These are phyloP conservation scores for Argyresthia albistria DNA, from an alignment of 2,888 invertebrate species.

Conservation along the genomic window DNA sequence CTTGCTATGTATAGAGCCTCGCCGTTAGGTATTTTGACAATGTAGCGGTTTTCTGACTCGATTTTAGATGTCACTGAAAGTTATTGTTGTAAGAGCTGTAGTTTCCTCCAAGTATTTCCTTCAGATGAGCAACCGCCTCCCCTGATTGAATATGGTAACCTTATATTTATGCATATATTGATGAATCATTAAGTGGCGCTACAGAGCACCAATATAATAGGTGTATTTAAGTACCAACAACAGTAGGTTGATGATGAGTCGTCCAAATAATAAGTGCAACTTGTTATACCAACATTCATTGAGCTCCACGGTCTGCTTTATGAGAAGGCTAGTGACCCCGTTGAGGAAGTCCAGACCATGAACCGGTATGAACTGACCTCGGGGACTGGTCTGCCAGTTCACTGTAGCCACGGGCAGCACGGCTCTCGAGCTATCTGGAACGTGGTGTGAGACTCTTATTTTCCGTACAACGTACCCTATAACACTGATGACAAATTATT, in stretches of 20 bases:
- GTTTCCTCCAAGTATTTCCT: too few relatives aligned
- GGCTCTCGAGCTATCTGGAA: conserved; percentile 41
- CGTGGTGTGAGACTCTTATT: neutral
- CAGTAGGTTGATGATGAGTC: too few relatives aligned
- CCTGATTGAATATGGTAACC: too few relatives aligned
- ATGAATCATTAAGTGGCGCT: too few relatives aligned
- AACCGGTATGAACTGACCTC: conserved; percentile 74
- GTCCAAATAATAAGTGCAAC: too few relatives aligned
- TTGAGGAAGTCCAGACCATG: conserved; percentile 81
- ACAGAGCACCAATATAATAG: too few relatives aligned
- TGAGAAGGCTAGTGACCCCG: conserved; percentile 77
- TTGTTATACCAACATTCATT: conserved; percentile 75
- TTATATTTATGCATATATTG: too few relatives aligned
- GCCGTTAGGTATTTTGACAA: conserved; percentile 79
- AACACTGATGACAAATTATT: too few relatives aligned
- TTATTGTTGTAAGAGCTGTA: too few relatives aligned
- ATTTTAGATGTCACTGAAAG: conserved; percentile 71
- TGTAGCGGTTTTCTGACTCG: conserved; percentile 81
- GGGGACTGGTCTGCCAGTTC: conserved; percentile 71
- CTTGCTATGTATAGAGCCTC: conserved; percentile 83
- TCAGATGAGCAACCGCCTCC: too few relatives aligned
- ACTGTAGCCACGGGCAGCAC: conserved; percentile 73
- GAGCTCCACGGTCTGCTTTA: conserved; percentile 86
- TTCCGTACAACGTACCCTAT: too few relatives aligned
- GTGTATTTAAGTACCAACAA: too few relatives aligned